A percentile compares a stretch with the other conserved stretches of the same genome.
Evolutionary conservation across 2,113 vertebrate genomes (phyloP).

Genomic region (Podiceps cristatus): DNA sequence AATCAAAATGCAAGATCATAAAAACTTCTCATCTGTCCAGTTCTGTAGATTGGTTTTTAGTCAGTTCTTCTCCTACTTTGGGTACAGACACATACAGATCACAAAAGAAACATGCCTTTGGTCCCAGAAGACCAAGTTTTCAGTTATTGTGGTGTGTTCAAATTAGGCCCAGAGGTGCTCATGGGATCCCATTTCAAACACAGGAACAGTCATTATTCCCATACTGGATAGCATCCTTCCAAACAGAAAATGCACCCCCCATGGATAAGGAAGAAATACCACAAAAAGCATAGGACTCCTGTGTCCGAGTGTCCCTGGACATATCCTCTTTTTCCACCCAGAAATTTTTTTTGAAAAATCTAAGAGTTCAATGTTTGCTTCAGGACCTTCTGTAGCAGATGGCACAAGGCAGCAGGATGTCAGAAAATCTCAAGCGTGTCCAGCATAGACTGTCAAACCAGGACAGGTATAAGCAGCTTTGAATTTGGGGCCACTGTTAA

Average conservation of each 20-base stretch:
- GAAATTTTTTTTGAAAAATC: not conserved
- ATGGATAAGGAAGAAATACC: not conserved
- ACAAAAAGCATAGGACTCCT: not conserved
- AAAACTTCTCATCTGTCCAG: not conserved
- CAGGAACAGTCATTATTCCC: not conserved
- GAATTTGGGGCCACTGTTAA: not conserved
- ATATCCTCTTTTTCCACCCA: not conserved
- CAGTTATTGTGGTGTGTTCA: not conserved
- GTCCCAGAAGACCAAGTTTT: not conserved
- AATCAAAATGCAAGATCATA: not conserved
- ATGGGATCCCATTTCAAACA: not conserved
- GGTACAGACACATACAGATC: not conserved
- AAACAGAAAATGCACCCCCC: not conserved
- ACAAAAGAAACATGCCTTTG: not conserved
- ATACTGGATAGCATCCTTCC: not conserved
- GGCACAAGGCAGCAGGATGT: not conserved
- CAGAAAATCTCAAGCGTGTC: too few relatives aligned
- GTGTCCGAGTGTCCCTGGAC: not conserved
- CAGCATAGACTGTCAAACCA: not conserved
- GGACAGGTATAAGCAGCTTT: fast-evolving
- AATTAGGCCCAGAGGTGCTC: not conserved
- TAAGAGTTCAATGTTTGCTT: not conserved
- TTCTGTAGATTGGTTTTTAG: not conserved
- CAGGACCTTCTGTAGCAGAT: not conserved
- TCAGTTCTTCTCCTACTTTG: not conserved